These are phyloP conservation scores for Gonatopus flavifemur DNA, from an alignment of 1,140 invertebrate species.

Conservation along the genomic window DNA sequence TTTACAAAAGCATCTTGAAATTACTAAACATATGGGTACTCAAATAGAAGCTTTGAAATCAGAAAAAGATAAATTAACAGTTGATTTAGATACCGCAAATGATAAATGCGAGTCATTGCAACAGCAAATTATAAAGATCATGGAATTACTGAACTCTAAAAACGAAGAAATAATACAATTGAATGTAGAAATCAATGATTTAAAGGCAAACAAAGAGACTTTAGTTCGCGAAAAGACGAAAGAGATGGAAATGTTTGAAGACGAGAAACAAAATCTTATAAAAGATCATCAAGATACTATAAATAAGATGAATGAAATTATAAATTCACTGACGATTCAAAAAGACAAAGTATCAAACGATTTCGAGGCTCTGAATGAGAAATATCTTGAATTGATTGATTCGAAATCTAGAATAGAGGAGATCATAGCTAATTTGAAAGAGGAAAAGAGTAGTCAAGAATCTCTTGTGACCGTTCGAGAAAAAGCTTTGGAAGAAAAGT, in stretches of 20 bases:
- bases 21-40: too few relatives aligned
- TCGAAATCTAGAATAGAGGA: conserved; percentile 42
- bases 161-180: conserved; percentile 8
- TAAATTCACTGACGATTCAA: conserved; percentile 27
- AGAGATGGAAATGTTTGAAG: too few relatives aligned
- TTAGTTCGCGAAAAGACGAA: conserved; percentile 9
- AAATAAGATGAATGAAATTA: conserved; percentile 28
- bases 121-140: conserved; percentile 4
- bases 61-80: conserved; percentile 8
- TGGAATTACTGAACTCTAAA: conserved; percentile 11
- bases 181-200: conserved; percentile 4
- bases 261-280: conserved; percentile 16
- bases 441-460: conserved; percentile 37
- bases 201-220: conserved; percentile 13
- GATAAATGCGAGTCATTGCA: conserved; percentile 12
- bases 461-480: conserved; percentile 34
- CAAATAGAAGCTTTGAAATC: conserved; percentile 1
- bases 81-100: conserved; percentile 9
- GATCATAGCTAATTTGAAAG: conserved; percentile 38
- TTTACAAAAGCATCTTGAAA: too few relatives aligned
- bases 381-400: conserved; percentile 33
- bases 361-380: too few relatives aligned
- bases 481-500: conserved; percentile 35
- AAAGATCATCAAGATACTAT: too few relatives aligned
- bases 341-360: conserved; percentile 22